A percentile compares a stretch with the other conserved stretches of the same genome.
phyloP scores from a whole-genome alignment of 1,140 invertebrate species.

The Diploscapter pachys region DNA sequence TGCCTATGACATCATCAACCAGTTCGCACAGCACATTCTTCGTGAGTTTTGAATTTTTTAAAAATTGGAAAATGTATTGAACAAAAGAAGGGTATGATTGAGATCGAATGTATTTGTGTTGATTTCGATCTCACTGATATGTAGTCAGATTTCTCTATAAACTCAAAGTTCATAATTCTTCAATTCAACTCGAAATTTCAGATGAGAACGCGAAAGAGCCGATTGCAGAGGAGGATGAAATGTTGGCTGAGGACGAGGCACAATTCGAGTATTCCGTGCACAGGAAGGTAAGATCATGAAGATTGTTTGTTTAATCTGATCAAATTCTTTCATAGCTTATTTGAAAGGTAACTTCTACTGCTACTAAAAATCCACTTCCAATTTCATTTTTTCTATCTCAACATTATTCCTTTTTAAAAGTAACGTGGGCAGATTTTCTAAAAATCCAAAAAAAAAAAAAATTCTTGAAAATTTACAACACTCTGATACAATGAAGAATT shows the following conservation, averaged over 20 bases:
- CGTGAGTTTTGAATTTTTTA: constrained; percentile 30
- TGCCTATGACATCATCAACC: constrained; percentile 57
- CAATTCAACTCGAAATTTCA: constrained; percentile 24
- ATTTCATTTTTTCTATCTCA: too few species aligned
- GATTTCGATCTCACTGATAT: neutral
- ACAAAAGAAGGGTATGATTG: neutral
- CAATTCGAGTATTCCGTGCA: neutral
- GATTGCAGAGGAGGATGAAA: constrained; percentile 54
- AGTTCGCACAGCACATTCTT: constrained; percentile 40
- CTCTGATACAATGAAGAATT: constrained; percentile 10
- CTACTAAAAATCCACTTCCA: neutral
- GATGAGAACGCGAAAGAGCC: constrained; percentile 51
- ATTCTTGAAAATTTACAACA: neutral
- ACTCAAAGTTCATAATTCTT: neutral
- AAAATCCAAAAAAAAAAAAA: neutral
- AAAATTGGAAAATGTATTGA: constrained; percentile 17
- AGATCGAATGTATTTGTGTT: neutral
- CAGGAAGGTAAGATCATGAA: constrained; percentile 6
- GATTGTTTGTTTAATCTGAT: neutral
- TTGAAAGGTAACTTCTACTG: too few species aligned
- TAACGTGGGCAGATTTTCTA: too few species aligned
- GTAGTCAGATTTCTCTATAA: neutral
- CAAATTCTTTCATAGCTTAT: too few species aligned
- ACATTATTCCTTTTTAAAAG: too few species aligned
- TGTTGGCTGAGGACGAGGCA: constrained; percentile 42